Conservation (phyloP, 92 coral and sea anemone genomes). For the Nematostella vectensis region DNA sequence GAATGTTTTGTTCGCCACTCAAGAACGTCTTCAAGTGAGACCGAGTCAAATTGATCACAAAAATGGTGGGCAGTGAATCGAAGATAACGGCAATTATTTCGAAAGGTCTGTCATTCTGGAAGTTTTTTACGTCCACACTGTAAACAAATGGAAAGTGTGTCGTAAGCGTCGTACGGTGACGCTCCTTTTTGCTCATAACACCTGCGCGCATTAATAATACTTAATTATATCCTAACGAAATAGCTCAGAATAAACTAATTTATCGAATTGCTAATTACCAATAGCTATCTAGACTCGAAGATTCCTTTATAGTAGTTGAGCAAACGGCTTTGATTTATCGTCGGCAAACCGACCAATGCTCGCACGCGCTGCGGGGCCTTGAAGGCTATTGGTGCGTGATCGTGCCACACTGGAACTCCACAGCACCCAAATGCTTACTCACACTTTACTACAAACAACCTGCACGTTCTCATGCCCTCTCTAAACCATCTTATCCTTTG, state of each 20-base stretch:
- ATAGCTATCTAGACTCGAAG: constrained; percentile 3
- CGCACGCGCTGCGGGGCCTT: not conserved
- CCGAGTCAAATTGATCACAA: too few relatives aligned
- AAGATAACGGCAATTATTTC: too few relatives aligned
- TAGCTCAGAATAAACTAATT: constrained; percentile 49
- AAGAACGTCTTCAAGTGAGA: too few relatives aligned
- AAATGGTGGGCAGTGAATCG: too few relatives aligned
- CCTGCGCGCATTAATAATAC: constrained; percentile 47
- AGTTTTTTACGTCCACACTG: too few relatives aligned
- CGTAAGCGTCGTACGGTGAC: too few relatives aligned
- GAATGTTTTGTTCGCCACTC: too few relatives aligned
- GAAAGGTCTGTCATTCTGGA: too few relatives aligned
- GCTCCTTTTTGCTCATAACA: not conserved
- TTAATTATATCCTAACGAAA: constrained; percentile 28
- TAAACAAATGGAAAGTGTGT: too few relatives aligned
- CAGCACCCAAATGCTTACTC: too few relatives aligned
- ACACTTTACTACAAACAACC: not conserved
- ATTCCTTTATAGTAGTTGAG: not conserved
- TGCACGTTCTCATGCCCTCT: not conserved
- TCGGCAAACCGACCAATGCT: constrained; percentile 10
- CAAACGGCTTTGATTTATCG: constrained; percentile 32
- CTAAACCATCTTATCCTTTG: not conserved
- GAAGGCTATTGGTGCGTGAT: not conserved
- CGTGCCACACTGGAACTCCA: not conserved
- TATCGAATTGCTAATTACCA: constrained; percentile 31